Evolutionary conservation across 2,888 invertebrate genomes (phyloP).

Genomic region (Rosalia funebris): DNA sequence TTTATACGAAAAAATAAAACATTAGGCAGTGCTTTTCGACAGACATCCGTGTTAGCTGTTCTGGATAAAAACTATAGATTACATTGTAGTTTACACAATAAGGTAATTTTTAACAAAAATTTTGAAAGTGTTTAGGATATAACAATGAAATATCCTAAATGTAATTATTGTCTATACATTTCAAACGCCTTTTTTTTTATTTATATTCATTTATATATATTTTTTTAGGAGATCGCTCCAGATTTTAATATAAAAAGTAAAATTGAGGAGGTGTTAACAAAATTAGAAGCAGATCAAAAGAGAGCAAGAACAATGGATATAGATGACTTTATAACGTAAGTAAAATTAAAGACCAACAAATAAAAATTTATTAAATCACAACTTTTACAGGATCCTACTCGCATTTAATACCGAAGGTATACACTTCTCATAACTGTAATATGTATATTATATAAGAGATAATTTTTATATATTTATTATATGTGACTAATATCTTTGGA

Average conservation of each 20-base stretch:
- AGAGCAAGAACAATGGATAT: constrained; percentile 94
- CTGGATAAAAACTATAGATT: constrained; percentile 92
- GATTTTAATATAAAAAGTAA: constrained; percentile 86
- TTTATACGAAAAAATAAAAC: constrained; percentile 98
- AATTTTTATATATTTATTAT: constrained; percentile 21
- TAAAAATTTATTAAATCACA: constrained; percentile 37
- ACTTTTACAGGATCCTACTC: constrained; percentile 55
- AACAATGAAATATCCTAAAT: too few relatives aligned
- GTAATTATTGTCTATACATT: too few relatives aligned
- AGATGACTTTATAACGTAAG: constrained; percentile 89
- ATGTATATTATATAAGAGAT: constrained; percentile 13
- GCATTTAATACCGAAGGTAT: constrained; percentile 92
- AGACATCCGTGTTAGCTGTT: constrained; percentile 81
- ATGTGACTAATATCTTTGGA: constrained; percentile 39
- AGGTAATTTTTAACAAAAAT: constrained; percentile 69
- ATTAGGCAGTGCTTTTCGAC: constrained; percentile 88
- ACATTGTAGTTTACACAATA: constrained; percentile 88
- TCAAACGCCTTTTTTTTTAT: too few relatives aligned
- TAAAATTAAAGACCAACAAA: constrained; percentile 36
- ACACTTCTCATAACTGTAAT: constrained; percentile 79
- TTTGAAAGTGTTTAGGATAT: too few relatives aligned
- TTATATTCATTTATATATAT: too few relatives aligned
- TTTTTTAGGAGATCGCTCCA: constrained; percentile 75
- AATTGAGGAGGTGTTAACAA: constrained; percentile 78
- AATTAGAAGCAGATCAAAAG: constrained; percentile 76